Percentiles rank a stretch among this genome's conserved stretches.
phyloP scores from a whole-genome alignment of 2,113 vertebrate genomes.

The Falcunculus frontatus region DNA sequence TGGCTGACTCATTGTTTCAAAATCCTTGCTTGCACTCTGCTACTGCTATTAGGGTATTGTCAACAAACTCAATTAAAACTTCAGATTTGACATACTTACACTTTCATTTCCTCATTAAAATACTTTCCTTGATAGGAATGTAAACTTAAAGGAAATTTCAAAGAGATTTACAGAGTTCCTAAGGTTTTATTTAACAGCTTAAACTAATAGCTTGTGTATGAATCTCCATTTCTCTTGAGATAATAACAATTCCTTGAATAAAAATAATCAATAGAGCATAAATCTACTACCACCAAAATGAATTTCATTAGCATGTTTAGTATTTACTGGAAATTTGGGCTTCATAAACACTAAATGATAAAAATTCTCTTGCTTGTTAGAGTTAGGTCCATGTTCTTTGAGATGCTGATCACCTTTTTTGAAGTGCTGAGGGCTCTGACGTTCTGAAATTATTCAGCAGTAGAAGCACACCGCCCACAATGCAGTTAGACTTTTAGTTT shows the following conservation, averaged over 20 bases:
- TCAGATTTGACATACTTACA: not conserved
- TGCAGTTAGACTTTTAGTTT: not conserved
- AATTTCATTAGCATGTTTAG: constrained; percentile 36
- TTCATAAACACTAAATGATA: constrained; percentile 54
- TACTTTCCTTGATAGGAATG: not conserved
- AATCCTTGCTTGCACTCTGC: not conserved
- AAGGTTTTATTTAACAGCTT: not conserved
- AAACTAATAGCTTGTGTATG: not conserved
- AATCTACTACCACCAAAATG: not conserved
- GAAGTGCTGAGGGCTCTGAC: not conserved
- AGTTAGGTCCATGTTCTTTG: not conserved
- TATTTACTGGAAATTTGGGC: constrained; percentile 27
- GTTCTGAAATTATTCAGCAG: constrained; percentile 13
- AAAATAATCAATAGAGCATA: constrained; percentile 22
- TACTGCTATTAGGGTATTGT: not conserved
- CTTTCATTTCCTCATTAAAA: constrained; percentile 38
- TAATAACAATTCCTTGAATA: constrained; percentile 31
- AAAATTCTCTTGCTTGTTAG: constrained; percentile 5
- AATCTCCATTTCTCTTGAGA: not conserved
- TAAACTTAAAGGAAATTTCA: constrained; percentile 9
- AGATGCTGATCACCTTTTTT: not conserved
- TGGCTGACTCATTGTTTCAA: not conserved
- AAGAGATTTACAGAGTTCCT: constrained; percentile 9
- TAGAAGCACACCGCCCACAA: not conserved
- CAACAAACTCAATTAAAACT: constrained; percentile 17